Percentiles rank a stretch among this genome's conserved stretches.
These are phyloP conservation scores for Butorides virescens DNA, from an alignment of 2,113 vertebrate genomes.

Conservation along the genomic window DNA sequence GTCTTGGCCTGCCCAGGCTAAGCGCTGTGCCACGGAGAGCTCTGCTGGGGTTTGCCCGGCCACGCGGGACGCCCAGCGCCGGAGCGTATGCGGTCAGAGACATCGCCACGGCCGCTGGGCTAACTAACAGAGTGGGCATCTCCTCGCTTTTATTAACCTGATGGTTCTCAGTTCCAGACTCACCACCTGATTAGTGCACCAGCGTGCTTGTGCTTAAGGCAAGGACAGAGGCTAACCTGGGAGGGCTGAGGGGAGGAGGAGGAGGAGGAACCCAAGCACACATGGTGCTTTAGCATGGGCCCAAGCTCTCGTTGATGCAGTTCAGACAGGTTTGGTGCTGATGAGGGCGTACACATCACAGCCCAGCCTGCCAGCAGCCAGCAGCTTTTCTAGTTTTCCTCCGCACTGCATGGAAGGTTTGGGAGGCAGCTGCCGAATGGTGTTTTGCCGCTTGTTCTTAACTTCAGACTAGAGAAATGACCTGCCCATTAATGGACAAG, in stretches of 20 bases:
- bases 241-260: not conserved
- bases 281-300: not conserved
- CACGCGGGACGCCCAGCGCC: not conserved
- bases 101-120: not conserved
- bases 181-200: accelerated
- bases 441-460: not conserved
- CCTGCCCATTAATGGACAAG: not conserved
- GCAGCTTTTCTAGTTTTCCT: not conserved
- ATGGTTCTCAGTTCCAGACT: not conserved
- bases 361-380: not conserved
- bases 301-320: not conserved
- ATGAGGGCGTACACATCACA: not conserved
- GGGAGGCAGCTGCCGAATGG: not conserved
- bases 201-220: not conserved
- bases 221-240: not conserved
- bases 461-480: not conserved
- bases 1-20: not conserved
- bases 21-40: not conserved
- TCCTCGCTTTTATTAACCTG: not conserved
- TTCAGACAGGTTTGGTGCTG: not conserved
- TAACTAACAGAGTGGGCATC: not conserved
- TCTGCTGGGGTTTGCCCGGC: not conserved
- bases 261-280: not conserved
- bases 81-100: not conserved
- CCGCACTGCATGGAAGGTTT: not conserved